A percentile compares a stretch with the other conserved stretches of the same genome.
Evolutionary conservation across 2,888 invertebrate genomes (phyloP).

Genomic region (Diaperis boleti): DNA sequence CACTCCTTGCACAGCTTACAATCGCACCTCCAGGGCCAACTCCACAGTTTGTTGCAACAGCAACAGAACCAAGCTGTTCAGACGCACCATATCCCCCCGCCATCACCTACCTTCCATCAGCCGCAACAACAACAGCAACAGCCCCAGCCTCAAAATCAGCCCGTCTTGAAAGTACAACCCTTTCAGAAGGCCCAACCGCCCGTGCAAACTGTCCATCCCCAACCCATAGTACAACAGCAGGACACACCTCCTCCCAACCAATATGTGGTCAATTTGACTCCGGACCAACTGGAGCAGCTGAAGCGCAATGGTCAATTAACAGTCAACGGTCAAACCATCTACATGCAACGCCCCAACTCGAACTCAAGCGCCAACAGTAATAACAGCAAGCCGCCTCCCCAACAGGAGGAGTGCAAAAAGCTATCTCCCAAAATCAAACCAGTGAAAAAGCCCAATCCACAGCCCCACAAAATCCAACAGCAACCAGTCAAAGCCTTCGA

Average conservation of each 20-base stretch:
- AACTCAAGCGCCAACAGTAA: constrained; percentile 25
- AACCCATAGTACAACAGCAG: constrained; percentile 54
- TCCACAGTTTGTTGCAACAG: constrained; percentile 55
- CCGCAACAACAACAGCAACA: constrained; percentile 48
- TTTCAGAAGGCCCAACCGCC: constrained; percentile 64
- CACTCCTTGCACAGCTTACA: constrained; percentile 50
- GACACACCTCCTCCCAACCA: constrained; percentile 48
- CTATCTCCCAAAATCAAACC: constrained; percentile 63
- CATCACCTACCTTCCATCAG: constrained; percentile 42
- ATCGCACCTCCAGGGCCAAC: constrained; percentile 47
- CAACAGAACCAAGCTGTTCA: constrained; percentile 56
- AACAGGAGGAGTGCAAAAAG: constrained; percentile 51
- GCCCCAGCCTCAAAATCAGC: constrained; percentile 55
- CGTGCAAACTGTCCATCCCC: constrained; percentile 63
- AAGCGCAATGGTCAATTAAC: constrained; percentile 65
- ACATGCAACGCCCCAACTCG: constrained; percentile 62
- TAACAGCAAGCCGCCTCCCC: constrained; percentile 44
- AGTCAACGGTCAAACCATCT: constrained; percentile 66
- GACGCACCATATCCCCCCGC: constrained; percentile 48
- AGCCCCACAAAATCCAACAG: constrained; percentile 36
- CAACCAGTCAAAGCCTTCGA: constrained; percentile 13
- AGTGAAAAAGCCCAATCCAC: constrained; percentile 56
- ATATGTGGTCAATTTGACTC: constrained; percentile 65
- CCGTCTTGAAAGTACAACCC: constrained; percentile 62
- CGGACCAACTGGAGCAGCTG: constrained; percentile 65